These are phyloP conservation scores for Echinometra lucunter DNA, from an alignment of 53 echinoderm and acorn worm genomes.

Conservation along the genomic window DNA sequence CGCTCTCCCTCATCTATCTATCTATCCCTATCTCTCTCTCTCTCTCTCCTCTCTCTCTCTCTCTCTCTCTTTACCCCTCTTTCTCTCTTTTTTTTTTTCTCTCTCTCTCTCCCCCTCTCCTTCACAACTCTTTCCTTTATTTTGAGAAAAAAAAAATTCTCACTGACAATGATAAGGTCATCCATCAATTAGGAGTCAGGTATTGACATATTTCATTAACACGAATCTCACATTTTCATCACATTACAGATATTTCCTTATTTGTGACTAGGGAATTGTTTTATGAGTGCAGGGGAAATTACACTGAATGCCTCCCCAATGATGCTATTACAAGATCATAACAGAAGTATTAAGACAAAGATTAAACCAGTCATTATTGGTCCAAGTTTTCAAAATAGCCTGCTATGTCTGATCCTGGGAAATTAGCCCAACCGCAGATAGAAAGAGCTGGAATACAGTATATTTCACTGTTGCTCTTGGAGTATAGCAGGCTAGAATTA, in stretches of 20 bases:
- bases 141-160: not conserved
- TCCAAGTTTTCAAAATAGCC: no score
- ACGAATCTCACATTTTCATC: not conserved
- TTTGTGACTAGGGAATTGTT: constrained; percentile 23
- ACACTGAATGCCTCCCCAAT: not conserved
- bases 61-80: not conserved
- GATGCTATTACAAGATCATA: not conserved
- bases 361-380: no score
- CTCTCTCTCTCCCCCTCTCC: not conserved
- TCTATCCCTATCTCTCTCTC: no score
- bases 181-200: not conserved
- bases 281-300: not conserved
- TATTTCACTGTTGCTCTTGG: no score
- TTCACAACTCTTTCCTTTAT: no score
- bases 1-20: not conserved
- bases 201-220: constrained; percentile 3
- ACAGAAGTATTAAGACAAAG: not conserved
- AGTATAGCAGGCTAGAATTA: no score
- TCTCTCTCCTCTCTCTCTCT: not conserved
- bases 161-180: not conserved
- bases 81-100: not conserved
- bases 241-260: constrained; percentile 26
- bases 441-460: no score
- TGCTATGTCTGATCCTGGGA: no score
- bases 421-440: no score